A percentile compares a stretch with the other conserved stretches of the same genome.
These are phyloP conservation scores for Eupithecia tripunctaria DNA, from an alignment of 2,888 invertebrate species.

Conservation along the genomic window DNA sequence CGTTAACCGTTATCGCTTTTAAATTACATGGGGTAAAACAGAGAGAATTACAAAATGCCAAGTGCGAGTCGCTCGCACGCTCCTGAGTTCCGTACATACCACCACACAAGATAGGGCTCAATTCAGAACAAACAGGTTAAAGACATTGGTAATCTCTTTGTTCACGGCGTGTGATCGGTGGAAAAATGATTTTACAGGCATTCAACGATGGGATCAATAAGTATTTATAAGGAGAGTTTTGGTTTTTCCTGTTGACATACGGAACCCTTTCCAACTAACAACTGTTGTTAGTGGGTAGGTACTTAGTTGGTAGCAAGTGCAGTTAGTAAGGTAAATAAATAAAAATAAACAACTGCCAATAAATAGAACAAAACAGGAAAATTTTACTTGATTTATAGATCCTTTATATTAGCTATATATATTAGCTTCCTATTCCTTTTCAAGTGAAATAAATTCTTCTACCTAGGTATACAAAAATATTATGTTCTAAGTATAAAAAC, in stretches of 20 bases:
- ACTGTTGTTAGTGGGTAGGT: neutral
- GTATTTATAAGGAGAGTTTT: neutral
- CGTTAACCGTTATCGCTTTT: neutral
- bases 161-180: neutral
- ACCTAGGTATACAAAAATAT: neutral
- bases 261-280: neutral
- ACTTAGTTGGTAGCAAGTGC: neutral
- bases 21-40: neutral
- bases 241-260: neutral
- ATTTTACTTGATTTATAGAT: neutral
- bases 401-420: neutral
- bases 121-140: neutral
- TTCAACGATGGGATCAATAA: neutral
- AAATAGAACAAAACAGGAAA: slow-evolving; percentile 30
- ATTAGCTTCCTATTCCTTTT: neutral
- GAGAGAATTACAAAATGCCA: neutral
- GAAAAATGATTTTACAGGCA: neutral
- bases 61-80: neutral
- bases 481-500: neutral
- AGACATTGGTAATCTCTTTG: slow-evolving; percentile 5
- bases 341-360: slow-evolving; percentile 3
- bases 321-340: neutral
- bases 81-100: neutral
- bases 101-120: neutral
- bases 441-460: neutral